phyloP scores from a whole-genome alignment of 2,888 invertebrate species.

The Ramazzottius varieornatus region DNA sequence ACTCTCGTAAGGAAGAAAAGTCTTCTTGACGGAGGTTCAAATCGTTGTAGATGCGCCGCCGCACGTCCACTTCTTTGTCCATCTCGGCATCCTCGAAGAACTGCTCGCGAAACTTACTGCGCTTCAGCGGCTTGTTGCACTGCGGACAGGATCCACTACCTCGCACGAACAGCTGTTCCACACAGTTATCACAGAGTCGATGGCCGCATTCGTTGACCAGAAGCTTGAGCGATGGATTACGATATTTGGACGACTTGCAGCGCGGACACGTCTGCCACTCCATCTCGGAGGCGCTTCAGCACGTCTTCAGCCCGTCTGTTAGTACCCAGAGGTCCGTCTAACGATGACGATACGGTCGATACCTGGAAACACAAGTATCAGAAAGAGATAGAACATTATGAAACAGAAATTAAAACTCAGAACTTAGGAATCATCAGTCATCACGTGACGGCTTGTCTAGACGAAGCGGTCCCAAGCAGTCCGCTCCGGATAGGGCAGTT shows the following conservation, averaged over 20 bases:
- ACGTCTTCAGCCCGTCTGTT: too few relatives aligned
- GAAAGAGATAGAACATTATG: neutral
- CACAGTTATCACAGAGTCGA: slow-evolving; percentile 85
- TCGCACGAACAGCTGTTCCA: slow-evolving; percentile 78
- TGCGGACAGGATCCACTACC: slow-evolving; percentile 65
- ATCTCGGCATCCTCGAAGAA: slow-evolving; percentile 83
- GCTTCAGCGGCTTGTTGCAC: slow-evolving; percentile 57
- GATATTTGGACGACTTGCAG: slow-evolving; percentile 82
- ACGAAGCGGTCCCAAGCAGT: neutral
- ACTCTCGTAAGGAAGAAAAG: slow-evolving; percentile 51
- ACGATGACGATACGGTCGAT: neutral
- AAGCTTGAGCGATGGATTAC: slow-evolving; percentile 80
- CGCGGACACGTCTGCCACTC: slow-evolving; percentile 73
- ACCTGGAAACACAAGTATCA: neutral
- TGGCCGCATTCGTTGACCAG: slow-evolving; percentile 97
- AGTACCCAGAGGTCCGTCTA: neutral
- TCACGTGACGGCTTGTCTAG: too few relatives aligned
- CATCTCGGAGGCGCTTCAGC: slow-evolving; percentile 32
- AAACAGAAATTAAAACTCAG: too few relatives aligned
- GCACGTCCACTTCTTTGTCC: slow-evolving; percentile 87
- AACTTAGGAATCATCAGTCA: too few relatives aligned
- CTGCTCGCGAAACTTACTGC: slow-evolving; percentile 73
- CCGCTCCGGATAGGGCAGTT: too few relatives aligned
- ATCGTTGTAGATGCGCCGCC: slow-evolving; percentile 41
- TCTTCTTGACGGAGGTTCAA: slow-evolving; percentile 88